Conservation (phyloP, 1,140 invertebrate species). For the Papilio helenus region DNA sequence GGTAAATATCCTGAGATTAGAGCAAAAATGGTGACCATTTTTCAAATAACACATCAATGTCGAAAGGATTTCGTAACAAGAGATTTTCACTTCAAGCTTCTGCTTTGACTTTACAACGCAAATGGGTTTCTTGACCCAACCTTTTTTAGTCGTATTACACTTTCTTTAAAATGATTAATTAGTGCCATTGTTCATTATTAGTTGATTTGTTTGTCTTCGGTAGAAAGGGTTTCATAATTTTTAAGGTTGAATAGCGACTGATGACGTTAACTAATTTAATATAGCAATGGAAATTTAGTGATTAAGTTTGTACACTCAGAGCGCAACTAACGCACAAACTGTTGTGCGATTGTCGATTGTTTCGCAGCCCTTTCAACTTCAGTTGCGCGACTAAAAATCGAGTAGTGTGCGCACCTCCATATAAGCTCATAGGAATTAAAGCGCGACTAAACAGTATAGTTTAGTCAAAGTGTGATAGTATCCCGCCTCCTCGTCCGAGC, state of each 20-base stretch:
- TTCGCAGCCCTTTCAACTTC: too few species aligned
- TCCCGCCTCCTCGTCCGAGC: too few species aligned
- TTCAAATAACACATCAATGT: conserved; percentile 22
- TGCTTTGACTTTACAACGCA: conserved; percentile 23
- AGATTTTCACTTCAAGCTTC: conserved; percentile 26
- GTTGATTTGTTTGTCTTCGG: background rate
- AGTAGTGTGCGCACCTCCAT: too few species aligned
- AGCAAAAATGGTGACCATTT: background rate
- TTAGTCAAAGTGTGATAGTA: too few species aligned
- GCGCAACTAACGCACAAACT: too few species aligned
- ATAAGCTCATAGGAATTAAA: too few species aligned
- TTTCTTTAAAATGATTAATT: conserved; percentile 35
- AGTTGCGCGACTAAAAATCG: too few species aligned
- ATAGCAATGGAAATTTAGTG: too few species aligned
- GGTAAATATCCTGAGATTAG: background rate
- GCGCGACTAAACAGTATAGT: too few species aligned
- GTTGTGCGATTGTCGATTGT: too few species aligned
- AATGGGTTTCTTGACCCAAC: conserved; percentile 26
- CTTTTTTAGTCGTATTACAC: background rate
- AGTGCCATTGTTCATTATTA: background rate
- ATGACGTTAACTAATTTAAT: background rate
- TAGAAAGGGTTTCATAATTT: background rate
- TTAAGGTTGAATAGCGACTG: background rate
- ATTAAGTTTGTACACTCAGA: too few species aligned
- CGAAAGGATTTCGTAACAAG: conserved; percentile 5